Evolutionary conservation across 1,140 invertebrate genomes (phyloP), one percentile per base, ranked within the genome.

Genomic region (Lepidurus couesii): DNA sequence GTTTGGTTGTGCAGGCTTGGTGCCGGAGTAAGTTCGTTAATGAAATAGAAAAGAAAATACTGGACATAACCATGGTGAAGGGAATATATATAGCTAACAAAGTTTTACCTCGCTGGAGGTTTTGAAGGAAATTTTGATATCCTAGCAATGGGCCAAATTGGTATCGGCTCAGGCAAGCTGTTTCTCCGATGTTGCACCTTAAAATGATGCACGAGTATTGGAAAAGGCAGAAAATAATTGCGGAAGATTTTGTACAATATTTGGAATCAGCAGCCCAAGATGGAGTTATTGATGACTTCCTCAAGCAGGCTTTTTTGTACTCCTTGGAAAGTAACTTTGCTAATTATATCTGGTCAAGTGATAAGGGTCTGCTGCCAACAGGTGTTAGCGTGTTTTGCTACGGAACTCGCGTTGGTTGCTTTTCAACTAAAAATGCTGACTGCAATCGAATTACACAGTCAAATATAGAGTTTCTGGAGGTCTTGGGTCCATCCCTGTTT

Each of bases 111-210:
- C 34, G 4, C 34, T 34, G 34, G 53, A 21, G 21, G 53, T 21
- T 65, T 65, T 65, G 5, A 65, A 65, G 53, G 53, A 9, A 21
- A 65, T 7, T 65, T 21, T 65, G 53, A 16, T 53, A 26, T 79
- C 45, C 11, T 11, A 79, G 78, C 73, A 79, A 79, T 75, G 78
- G 78, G 8, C n/a, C 21, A n/a, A 75, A 79, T 21, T 79, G 78
- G 78, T 75, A 75, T 24, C 43, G 44, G 7, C 34, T 79, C 42
- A 26, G 78, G 13, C 78, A 79, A 44, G 13, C 47, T 47, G 74
- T 75, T 16, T 44, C 74, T 3, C 42, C 42, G 10, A 43, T 79
- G 42, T 42, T 79, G 42, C n/a, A 79, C 16, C 42, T 75, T 7
- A 79, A 79, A 75, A 43, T 34, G 26, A 43, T 75, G 4, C 73